Evolutionary conservation across 2,797 vertebrate genomes (phyloP), one percentile per base, ranked within the genome.

Genomic region (Crenichthys baileyi): DNA sequence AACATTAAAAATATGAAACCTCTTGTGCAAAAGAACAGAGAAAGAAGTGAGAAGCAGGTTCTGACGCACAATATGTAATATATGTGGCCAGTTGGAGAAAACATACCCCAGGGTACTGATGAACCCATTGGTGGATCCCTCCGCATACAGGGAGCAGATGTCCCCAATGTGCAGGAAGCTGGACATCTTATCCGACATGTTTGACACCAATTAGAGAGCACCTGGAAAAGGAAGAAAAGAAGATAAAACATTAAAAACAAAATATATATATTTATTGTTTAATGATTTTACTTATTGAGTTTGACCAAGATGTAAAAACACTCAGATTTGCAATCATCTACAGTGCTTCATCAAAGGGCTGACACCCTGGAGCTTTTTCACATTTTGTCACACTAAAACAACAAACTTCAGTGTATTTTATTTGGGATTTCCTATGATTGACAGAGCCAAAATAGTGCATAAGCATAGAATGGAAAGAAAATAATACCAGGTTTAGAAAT

Each of bases 141-240:
- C 98, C 12, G 98, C 98, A 75, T 99, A 99, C 90, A 99, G 95
- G 94, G 98, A 99, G 92, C 98, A 99, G 88, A 99, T 98, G 95
- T 99, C 98, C 95, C 98, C 98, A 56, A 98, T 98, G 87, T 99
- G 98, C 70, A 99, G 96, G 93, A 99, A 99, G 93, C 98, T 99
- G 87, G 98, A 99, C 97, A 99, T 99, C 96, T 99, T 99, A 94
- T 99, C 98, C 12, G 98, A 98, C 98, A 99, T 99, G 94, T 82
- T 87, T 50, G 83, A 76, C 67, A 39, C 83, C 68, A 76, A 80
- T 70, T 41, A 44, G 65, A 73, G 53, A 72, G 80, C 87, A 88
- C 91, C 92, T 93, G 39, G 5, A 78, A 56, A 22, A 58, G 50
- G 71, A 9, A 11, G 77, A n/a, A 83, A 5, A n/a, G 24, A 6